Percentiles rank a stretch among this genome's conserved stretches.
Evolutionary conservation across 2,113 vertebrate genomes (phyloP).

Genomic region (Sylvietta virens): DNA sequence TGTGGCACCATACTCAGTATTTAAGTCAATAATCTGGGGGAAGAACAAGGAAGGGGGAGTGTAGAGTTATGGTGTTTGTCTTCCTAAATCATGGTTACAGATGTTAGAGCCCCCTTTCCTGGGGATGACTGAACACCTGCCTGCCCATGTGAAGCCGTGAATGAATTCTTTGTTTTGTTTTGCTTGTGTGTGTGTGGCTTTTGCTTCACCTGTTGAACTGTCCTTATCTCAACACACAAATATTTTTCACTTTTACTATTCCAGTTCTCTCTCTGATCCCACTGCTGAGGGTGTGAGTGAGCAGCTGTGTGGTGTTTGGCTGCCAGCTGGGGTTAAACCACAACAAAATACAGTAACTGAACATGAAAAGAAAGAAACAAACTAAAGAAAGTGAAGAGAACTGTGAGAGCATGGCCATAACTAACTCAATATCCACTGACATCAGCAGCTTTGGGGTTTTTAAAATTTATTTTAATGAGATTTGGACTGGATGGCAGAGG

Average conservation of each 20-base stretch:
- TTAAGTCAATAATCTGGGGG: not conserved
- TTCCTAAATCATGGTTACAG: not conserved
- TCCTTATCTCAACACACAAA: not conserved
- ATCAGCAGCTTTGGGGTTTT: not conserved
- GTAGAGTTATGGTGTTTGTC: not conserved
- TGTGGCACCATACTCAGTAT: no score
- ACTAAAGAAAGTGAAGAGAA: not conserved
- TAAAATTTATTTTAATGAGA: not conserved
- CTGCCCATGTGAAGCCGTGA: not conserved
- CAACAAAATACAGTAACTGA: not conserved
- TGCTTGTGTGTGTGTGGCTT: not conserved
- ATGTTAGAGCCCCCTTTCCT: not conserved
- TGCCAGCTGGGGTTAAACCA: not conserved
- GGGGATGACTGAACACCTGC: not conserved
- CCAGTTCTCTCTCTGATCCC: not conserved
- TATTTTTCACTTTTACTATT: not conserved
- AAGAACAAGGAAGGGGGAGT: not conserved
- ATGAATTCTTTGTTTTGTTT: not conserved
- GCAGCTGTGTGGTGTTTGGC: not conserved
- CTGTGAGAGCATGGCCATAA: not conserved
- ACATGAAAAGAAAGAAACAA: not conserved
- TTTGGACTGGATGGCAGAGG: not conserved
- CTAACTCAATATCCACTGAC: not conserved
- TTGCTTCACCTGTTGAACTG: not conserved
- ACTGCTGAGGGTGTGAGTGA: not conserved